Evolutionary conservation across 2,888 invertebrate species (phyloP).

Genomic region (Callimorpha dominula): DNA sequence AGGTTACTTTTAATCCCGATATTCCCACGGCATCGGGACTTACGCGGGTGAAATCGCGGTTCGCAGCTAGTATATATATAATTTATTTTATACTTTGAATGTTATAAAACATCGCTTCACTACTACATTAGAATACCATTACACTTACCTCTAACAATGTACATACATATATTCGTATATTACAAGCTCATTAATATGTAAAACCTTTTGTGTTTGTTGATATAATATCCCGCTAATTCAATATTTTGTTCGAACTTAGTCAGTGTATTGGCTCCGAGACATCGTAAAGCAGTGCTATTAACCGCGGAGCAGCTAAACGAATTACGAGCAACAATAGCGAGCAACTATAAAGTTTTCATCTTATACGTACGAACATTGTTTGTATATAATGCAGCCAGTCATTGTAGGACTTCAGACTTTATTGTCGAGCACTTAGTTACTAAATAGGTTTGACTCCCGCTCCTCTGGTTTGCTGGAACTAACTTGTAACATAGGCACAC

Average conservation of each 20-base stretch:
- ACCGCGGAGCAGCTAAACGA: constrained; percentile 37
- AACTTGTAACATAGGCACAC: too few relatives aligned
- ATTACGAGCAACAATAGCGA: constrained; percentile 42
- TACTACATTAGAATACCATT: too few relatives aligned
- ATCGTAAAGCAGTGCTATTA: constrained; percentile 45
- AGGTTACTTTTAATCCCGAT: too few relatives aligned
- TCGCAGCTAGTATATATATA: too few relatives aligned
- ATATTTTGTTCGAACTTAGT: neutral
- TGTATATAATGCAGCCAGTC: neutral
- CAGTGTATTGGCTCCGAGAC: constrained; percentile 14
- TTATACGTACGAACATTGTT: constrained; percentile 2
- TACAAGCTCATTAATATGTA: neutral
- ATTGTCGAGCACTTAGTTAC: neutral
- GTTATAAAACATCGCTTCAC: too few relatives aligned
- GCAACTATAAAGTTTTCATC: constrained; percentile 41
- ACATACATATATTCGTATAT: too few relatives aligned
- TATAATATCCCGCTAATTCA: constrained; percentile 5
- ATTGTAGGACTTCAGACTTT: neutral
- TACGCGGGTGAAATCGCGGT: too few relatives aligned
- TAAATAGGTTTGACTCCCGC: neutral
- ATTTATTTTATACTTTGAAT: too few relatives aligned
- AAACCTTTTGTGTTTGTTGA: neutral
- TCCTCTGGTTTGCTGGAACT: too few relatives aligned
- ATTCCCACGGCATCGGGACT: too few relatives aligned
- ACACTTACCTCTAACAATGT: too few relatives aligned